phyloP scores from a whole-genome alignment of 2,888 invertebrate genomes.

The Nomada fucata region DNA sequence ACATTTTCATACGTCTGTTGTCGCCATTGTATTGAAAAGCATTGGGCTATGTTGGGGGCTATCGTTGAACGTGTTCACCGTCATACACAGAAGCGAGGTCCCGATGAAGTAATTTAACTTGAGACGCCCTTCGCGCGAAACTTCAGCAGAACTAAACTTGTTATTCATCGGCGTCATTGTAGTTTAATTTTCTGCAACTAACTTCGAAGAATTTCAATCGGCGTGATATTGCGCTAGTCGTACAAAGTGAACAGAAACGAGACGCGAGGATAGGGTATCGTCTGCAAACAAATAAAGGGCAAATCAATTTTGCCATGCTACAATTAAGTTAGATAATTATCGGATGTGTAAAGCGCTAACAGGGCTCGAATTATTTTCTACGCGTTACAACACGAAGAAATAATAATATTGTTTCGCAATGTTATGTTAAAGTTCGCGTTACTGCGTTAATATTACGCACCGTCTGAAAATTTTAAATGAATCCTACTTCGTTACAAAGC shows the following conservation, averaged over 20 bases:
- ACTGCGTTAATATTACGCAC: too few species aligned
- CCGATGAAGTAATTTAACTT: slow-evolving; percentile 26
- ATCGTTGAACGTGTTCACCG: neutral
- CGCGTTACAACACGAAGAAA: too few species aligned
- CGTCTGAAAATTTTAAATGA: too few species aligned
- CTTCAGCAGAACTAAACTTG: slow-evolving; percentile 19
- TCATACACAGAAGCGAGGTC: neutral
- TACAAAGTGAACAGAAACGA: neutral
- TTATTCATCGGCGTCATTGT: slow-evolving; percentile 31
- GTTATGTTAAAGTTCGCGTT: too few species aligned
- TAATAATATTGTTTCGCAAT: too few species aligned
- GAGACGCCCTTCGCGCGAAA: slow-evolving; percentile 13
- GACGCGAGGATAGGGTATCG: neutral
- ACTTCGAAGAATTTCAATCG: slow-evolving; percentile 22
- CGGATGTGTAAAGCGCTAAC: too few species aligned
- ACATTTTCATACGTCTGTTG: neutral
- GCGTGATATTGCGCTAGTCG: neutral
- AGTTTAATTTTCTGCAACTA: slow-evolving; percentile 19
- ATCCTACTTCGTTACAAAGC: too few species aligned
- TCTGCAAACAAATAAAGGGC: neutral
- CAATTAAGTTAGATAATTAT: too few species aligned
- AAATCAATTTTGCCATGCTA: too few species aligned
- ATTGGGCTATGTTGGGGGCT: neutral
- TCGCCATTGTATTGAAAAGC: neutral
- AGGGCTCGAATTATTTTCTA: too few species aligned